Conservation (phyloP, 2,888 invertebrate genomes). For the Ennomos erosarius region DNA sequence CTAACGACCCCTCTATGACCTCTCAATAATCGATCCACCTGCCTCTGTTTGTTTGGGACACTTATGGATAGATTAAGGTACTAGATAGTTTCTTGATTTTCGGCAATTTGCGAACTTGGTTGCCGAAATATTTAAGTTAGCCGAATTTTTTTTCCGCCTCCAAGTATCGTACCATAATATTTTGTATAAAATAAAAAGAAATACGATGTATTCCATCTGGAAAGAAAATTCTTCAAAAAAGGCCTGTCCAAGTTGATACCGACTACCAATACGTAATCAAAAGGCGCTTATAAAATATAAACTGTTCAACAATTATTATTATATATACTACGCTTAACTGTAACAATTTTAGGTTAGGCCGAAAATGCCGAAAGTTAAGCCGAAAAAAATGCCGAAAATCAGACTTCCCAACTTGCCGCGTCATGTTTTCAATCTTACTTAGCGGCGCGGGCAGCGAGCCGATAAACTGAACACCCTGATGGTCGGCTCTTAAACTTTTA, state of each 20-base stretch:
- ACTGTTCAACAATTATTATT: not conserved
- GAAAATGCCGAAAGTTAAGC: conserved; percentile 3
- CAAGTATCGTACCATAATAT: too few species aligned
- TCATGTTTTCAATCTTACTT: conserved; percentile 57
- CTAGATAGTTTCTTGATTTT: conserved; percentile 27
- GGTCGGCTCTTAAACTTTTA: conserved; percentile 50
- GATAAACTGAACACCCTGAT: conserved; percentile 31
- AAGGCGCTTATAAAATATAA: not conserved
- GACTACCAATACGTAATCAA: too few species aligned
- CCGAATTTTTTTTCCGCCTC: not conserved
- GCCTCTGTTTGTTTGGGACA: conserved; percentile 54
- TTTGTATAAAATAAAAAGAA: too few species aligned
- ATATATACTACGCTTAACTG: not conserved
- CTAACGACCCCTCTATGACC: conserved; percentile 28
- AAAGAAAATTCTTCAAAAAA: too few species aligned
- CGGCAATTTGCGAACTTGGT: not conserved
- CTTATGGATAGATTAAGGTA: conserved; percentile 32
- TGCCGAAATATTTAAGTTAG: conserved; percentile 5
- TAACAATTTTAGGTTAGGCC: not conserved
- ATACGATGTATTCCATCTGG: too few species aligned
- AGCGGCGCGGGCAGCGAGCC: conserved; percentile 27
- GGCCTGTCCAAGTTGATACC: too few species aligned
- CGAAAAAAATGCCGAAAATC: conserved; percentile 14
- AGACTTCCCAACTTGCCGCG: conserved; percentile 43
- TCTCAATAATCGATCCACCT: conserved; percentile 53